Evolutionary conservation across 2,888 invertebrate genomes (phyloP).

Genomic region (Muschampia plurimacula): DNA sequence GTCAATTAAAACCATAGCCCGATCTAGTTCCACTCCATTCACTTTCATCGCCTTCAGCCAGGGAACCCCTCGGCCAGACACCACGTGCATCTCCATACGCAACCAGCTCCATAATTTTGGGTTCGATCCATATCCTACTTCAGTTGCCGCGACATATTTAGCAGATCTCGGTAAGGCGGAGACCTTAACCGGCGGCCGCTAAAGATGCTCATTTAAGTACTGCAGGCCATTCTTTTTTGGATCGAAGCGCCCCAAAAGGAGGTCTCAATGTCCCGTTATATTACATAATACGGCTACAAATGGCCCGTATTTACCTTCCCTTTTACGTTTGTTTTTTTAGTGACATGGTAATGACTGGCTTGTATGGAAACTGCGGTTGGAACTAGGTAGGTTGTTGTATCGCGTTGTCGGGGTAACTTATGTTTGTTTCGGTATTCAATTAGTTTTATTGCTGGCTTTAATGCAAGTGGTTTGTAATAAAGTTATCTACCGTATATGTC

Average conservation of each 20-base stretch:
- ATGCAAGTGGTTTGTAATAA: neutral
- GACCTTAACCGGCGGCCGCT: constrained; percentile 65
- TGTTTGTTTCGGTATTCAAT: neutral
- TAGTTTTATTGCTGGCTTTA: neutral
- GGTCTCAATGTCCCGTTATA: constrained; percentile 49
- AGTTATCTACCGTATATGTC: neutral
- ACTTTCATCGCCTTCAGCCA: constrained; percentile 44
- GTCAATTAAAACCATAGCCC: neutral
- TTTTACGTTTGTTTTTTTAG: constrained; percentile 52
- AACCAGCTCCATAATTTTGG: constrained; percentile 75
- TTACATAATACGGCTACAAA: constrained; percentile 59
- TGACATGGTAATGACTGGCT: constrained; percentile 47
- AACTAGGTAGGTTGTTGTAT: constrained; percentile 20
- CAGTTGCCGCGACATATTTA: constrained; percentile 62
- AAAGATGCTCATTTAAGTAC: constrained; percentile 70
- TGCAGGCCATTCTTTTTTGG: constrained; percentile 69
- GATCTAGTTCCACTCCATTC: constrained; percentile 37
- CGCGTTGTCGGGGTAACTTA: neutral
- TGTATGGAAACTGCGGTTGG: constrained; percentile 25
- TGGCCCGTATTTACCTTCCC: constrained; percentile 56
- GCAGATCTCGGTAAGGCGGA: constrained; percentile 64
- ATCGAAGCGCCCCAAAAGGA: constrained; percentile 54
- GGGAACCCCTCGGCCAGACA: constrained; percentile 62
- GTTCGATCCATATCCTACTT: constrained; percentile 70
- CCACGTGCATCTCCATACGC: constrained; percentile 77